phyloP scores from a whole-genome alignment of 1,140 invertebrate genomes.

The Radopholus similis region DNA sequence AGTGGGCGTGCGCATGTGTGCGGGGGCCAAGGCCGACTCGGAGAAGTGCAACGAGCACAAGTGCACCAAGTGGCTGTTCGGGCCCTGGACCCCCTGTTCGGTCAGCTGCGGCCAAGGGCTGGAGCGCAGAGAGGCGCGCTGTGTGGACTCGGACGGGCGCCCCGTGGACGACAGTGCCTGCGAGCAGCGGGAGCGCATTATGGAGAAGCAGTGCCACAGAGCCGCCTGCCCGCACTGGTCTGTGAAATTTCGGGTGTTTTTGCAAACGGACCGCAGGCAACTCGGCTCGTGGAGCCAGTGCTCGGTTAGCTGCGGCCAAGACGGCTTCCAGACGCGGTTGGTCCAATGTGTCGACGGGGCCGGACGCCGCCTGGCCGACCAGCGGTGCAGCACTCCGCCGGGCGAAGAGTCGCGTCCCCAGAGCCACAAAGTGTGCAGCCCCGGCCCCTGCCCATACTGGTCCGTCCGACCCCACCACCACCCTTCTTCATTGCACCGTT shows the following conservation, averaged over 20 bases:
- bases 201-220: slow-evolving; percentile 49
- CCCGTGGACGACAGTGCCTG: slow-evolving; percentile 30
- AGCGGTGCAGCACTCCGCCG: neutral
- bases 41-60: slow-evolving; percentile 53
- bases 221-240: slow-evolving; percentile 48
- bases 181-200: slow-evolving; percentile 43
- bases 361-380: slow-evolving; percentile 29
- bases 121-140: slow-evolving; percentile 66
- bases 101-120: slow-evolving; percentile 66
- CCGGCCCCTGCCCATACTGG: slow-evolving; percentile 57
- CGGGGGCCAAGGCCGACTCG: slow-evolving; percentile 32
- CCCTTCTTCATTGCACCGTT: neutral
- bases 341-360: slow-evolving; percentile 50
- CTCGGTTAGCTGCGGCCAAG: slow-evolving; percentile 44
- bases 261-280: neutral
- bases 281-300: slow-evolving; percentile 50
- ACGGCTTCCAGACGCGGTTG: slow-evolving; percentile 49
- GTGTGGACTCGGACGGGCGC: slow-evolving; percentile 59
- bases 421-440: slow-evolving; percentile 48
- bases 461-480: neutral
- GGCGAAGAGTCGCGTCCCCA: slow-evolving; percentile 23
- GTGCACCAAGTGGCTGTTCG: slow-evolving; percentile 57
- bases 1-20: slow-evolving; percentile 31
- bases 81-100: slow-evolving; percentile 66
- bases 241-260: neutral